Evolutionary conservation across 2,797 vertebrate genomes (phyloP).

Genomic region (Alectoris magna): DNA sequence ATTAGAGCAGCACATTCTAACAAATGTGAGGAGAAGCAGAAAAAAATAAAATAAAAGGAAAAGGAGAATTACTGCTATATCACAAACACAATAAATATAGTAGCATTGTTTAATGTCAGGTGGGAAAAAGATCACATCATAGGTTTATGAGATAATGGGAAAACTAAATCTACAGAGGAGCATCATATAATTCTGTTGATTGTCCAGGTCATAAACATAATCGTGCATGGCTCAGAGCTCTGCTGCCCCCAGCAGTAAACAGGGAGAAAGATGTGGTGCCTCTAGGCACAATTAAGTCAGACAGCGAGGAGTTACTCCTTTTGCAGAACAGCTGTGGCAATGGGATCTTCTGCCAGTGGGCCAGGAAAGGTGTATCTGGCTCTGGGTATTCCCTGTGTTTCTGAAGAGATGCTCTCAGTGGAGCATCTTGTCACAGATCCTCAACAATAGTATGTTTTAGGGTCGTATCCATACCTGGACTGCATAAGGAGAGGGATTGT

Average conservation of each 20-base stretch:
- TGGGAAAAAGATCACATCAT: background rate
- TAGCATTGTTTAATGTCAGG: conserved; percentile 9
- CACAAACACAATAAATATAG: conserved; percentile 40
- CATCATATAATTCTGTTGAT: background rate
- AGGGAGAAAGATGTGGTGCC: accelerated
- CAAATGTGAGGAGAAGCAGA: conserved; percentile 18
- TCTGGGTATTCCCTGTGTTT: background rate
- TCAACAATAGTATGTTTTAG: background rate
- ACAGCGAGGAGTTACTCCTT: background rate
- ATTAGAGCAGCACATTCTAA: conserved; percentile 50
- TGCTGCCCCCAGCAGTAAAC: background rate
- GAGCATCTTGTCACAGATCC: background rate
- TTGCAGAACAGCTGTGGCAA: background rate
- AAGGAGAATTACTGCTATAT: conserved; percentile 6
- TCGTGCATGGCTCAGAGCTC: background rate
- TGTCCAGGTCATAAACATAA: background rate
- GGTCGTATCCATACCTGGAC: background rate
- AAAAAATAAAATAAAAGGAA: background rate
- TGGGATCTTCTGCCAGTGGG: background rate
- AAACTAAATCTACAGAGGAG: conserved; percentile 33
- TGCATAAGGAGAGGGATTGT: background rate
- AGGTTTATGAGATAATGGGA: conserved; percentile 67
- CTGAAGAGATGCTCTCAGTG: background rate
- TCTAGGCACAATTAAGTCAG: background rate
- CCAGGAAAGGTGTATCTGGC: background rate